These are phyloP conservation scores for Callithrix jacchus DNA, from an alignment of 2,113 vertebrate species.

Conservation along the genomic window DNA sequence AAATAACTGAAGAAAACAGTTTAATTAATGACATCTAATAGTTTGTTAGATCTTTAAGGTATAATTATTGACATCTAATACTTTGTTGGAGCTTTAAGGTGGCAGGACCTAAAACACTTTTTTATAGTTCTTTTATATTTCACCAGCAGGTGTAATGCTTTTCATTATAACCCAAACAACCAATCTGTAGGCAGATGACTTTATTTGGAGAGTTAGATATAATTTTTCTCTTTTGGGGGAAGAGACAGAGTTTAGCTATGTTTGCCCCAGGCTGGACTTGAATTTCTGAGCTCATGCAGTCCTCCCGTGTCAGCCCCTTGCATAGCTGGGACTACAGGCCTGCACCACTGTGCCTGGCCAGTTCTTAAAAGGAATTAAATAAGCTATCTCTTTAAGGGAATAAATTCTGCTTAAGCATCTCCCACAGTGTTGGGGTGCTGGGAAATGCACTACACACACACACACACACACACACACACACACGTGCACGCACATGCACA, in stretches of 20 bases:
- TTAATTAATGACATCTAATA: background rate
- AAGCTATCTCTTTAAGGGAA: background rate
- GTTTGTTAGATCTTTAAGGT: background rate
- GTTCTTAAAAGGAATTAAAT: conserved; percentile 22
- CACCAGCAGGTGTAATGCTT: background rate
- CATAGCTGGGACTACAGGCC: background rate
- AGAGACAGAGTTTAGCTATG: background rate
- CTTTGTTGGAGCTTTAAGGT: background rate
- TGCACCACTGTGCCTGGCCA: background rate
- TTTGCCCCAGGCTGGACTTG: background rate
- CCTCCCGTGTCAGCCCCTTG: background rate
- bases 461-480: accelerated
- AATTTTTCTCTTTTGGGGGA: background rate
- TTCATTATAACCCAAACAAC: background rate
- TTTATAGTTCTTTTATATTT: background rate
- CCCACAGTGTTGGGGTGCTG: background rate
- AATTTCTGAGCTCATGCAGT: background rate
- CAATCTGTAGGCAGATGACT: background rate
- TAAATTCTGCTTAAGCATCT: background rate
- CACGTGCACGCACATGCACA: accelerated
- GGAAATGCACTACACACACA: background rate
- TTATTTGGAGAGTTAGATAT: background rate
- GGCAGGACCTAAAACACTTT: background rate
- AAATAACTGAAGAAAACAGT: conserved; percentile 13
- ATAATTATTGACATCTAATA: background rate